Evolutionary conservation across 2,113 vertebrate genomes (phyloP), one percentile per base, ranked within the genome.

Genomic region (Phylloscopus whistleri): DNA sequence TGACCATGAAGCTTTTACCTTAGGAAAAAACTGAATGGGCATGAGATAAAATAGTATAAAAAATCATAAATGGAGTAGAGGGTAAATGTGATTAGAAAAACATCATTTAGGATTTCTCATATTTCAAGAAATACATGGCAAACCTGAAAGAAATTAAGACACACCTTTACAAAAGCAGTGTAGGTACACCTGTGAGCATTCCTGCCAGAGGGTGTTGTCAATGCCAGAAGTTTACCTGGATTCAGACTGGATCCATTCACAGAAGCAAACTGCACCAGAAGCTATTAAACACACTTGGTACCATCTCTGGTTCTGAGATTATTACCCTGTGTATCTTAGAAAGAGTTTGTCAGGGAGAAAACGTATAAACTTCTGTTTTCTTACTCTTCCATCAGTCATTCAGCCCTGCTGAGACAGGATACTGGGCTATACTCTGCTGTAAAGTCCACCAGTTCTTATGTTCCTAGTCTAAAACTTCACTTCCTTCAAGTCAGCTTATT

Each of bases 41-140:
- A n/a, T 37, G 37, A 73, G 37, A 16, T 35, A n/a, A 46, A 69
- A 62, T 48, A 73, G 17, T 33, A 49, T 18, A 66, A 83, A 76
- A 76, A 83, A 37, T 30, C 6, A 10, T 33, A 16, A 41, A 27
- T 58, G 16, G 16, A 75, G 13, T 21, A 48, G 56, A 78, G 27
- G 16, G 26, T 26, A 23, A 84, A 59, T 20, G 19, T 48, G 48
- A 64, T 63, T 35, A 51, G 39, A 19, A 80, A 81, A 83, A 12
- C 20, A 41, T 37, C 1, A 41, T 28, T 60, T 68, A 6, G 3
- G 0, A 0, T 56, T 66, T 68, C 23, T 66, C 6, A 9, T 35
- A 23, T 30, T 73, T 86, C 31, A 58, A 69, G 20, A 87, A 73
- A 58, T 19, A 39, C 1, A 0, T 69, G 51, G 23, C 53, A 76